Conservation (phyloP, 2,888 invertebrate species). For the Podabrus alpinus region DNA sequence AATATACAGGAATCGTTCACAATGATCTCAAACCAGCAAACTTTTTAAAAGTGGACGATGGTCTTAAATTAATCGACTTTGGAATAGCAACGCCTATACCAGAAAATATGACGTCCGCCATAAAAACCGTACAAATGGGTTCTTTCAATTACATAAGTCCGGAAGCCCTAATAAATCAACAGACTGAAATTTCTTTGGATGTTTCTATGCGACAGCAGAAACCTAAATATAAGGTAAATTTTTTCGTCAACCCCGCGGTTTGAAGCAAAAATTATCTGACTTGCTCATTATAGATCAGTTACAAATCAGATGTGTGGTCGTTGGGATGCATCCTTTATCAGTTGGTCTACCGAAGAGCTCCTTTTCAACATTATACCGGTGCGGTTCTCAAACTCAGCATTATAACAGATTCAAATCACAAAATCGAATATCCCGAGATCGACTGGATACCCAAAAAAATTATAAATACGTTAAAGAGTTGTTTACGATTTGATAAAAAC, state of each 20-base stretch:
- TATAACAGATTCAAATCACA: slow-evolving; percentile 73
- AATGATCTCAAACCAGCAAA: slow-evolving; percentile 97
- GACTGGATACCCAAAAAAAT: slow-evolving; percentile 63
- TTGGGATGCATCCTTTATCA: slow-evolving; percentile 95
- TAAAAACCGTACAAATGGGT: slow-evolving; percentile 81
- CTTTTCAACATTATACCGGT: slow-evolving; percentile 81
- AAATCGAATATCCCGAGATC: slow-evolving; percentile 72
- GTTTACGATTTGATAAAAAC: slow-evolving; percentile 74
- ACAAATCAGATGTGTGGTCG: slow-evolving; percentile 96
- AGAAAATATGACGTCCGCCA: slow-evolving; percentile 85
- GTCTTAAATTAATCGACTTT: slow-evolving; percentile 94
- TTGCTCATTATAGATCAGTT: slow-evolving; percentile 69
- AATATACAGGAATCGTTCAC: slow-evolving; percentile 81
- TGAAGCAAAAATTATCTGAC: neutral
- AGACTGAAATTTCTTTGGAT: slow-evolving; percentile 43
- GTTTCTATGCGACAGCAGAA: slow-evolving; percentile 34
- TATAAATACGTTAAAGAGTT: slow-evolving; percentile 69
- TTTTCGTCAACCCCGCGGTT: neutral
- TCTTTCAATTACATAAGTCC: slow-evolving; percentile 97
- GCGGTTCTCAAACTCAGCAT: slow-evolving; percentile 75
- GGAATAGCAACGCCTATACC: slow-evolving; percentile 91
- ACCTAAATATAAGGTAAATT: slow-evolving; percentile 56
- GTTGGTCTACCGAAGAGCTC: slow-evolving; percentile 86
- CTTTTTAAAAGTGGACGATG: slow-evolving; percentile 84
- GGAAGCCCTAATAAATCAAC: slow-evolving; percentile 78